Percentiles rank a stretch among this genome's conserved stretches.
These are phyloP conservation scores for Dynastes tityus DNA, from an alignment of 2,888 invertebrate species.

Conservation along the genomic window DNA sequence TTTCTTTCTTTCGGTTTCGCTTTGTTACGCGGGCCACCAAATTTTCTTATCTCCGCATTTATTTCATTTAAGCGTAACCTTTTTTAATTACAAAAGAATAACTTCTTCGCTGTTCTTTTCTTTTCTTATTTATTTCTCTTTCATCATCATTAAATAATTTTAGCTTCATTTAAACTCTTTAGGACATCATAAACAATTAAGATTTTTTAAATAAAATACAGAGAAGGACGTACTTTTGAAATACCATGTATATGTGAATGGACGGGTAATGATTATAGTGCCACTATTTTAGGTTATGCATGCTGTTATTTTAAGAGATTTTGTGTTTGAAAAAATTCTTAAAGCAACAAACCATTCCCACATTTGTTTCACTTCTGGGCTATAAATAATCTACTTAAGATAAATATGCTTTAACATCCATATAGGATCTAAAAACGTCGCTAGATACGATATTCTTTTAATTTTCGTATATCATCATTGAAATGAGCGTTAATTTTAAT, in stretches of 20 bases:
- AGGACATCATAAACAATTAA: slow-evolving; percentile 17
- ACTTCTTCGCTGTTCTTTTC: neutral
- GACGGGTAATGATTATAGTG: neutral
- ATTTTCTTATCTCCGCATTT: slow-evolving; percentile 7
- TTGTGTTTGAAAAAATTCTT: slow-evolving; percentile 7
- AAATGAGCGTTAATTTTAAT: no score
- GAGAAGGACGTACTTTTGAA: neutral
- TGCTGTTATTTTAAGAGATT: slow-evolving; percentile 11
- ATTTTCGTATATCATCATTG: no score
- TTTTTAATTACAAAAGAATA: slow-evolving; percentile 20
- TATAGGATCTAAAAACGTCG: slow-evolving; percentile 55
- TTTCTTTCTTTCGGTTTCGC: neutral
- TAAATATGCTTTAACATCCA: slow-evolving; percentile 2
- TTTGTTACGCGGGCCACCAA: no score
- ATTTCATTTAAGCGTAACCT: slow-evolving; percentile 18
- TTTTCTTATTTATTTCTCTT: neutral
- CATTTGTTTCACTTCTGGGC: slow-evolving; percentile 12
- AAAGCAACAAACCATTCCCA: neutral
- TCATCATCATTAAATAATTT: slow-evolving; percentile 4
- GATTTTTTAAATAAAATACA: neutral
- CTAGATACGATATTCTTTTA: slow-evolving; percentile 53
- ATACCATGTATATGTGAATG: neutral
- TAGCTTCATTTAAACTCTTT: slow-evolving; percentile 16
- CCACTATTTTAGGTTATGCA: neutral
- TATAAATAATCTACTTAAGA: slow-evolving; percentile 12